A percentile compares a stretch with the other conserved stretches of the same genome.
Conservation (phyloP, 2,797 vertebrate genomes). For the Onychomys torridus region DNA sequence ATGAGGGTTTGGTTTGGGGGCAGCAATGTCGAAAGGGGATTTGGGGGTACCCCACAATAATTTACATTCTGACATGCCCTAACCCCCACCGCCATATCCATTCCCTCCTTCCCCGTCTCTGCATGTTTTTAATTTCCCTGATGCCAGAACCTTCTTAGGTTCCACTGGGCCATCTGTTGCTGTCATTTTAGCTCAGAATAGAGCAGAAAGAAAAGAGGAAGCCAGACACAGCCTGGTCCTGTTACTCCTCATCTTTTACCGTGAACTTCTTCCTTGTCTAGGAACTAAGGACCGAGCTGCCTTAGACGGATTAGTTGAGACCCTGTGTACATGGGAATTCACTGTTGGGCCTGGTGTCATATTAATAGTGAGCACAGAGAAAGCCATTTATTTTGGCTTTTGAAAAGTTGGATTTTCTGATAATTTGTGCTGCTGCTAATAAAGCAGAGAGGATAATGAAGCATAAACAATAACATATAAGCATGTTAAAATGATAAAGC, state of each 20-base stretch:
- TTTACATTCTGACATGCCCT: background rate
- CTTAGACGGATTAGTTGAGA: background rate
- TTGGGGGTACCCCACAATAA: background rate
- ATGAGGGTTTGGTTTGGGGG: background rate
- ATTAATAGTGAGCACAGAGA: background rate
- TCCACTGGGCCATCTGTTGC: slow-evolving; percentile 58
- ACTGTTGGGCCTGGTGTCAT: background rate
- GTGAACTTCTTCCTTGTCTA: background rate
- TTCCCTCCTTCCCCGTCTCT: background rate
- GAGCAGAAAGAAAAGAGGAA: slow-evolving; percentile 10
- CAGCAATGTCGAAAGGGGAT: background rate
- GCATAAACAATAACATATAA: background rate
- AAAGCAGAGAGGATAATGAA: background rate
- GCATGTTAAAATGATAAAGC: background rate
- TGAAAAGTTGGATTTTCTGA: background rate
- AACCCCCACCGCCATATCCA: background rate
- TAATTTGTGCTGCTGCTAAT: background rate
- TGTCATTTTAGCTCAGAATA: slow-evolving; percentile 74
- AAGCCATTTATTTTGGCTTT: slow-evolving; percentile 20
- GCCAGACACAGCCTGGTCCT: background rate
- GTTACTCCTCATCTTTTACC: background rate
- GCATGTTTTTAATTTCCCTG: slow-evolving; percentile 35
- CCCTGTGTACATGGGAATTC: background rate
- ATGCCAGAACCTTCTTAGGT: slow-evolving; percentile 22
- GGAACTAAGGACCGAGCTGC: background rate